A percentile compares a stretch with the other conserved stretches of the same genome.
phyloP scores from a whole-genome alignment of 2,888 invertebrate genomes.

The Standfussiana lucernea region DNA sequence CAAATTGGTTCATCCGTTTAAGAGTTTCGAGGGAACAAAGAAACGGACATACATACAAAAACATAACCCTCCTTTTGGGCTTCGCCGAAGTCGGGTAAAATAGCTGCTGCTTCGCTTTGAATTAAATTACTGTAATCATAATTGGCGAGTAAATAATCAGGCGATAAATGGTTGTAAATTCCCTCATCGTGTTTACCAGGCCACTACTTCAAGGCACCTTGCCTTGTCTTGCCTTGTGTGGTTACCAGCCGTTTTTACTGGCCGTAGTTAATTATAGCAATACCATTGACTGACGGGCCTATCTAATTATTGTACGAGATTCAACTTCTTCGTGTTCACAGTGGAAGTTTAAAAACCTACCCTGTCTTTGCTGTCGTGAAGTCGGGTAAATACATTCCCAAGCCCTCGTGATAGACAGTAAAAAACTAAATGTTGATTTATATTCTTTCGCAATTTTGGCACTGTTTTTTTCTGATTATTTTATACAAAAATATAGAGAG shows the following conservation, averaged over 20 bases:
- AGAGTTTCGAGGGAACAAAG: no score
- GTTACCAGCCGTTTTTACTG: background rate
- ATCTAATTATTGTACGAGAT: slow-evolving; percentile 34
- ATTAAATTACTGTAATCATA: background rate
- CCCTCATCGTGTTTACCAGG: slow-evolving; percentile 3
- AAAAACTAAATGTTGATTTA: background rate
- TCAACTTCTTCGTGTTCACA: background rate
- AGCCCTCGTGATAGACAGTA: background rate
- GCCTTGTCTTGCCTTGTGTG: no score
- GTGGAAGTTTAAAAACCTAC: background rate
- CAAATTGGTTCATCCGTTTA: no score
- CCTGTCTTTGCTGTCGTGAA: background rate
- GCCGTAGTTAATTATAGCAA: slow-evolving; percentile 26
- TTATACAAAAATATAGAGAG: background rate
- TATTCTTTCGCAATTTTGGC: slow-evolving; percentile 21
- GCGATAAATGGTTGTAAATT: slow-evolving; percentile 2
- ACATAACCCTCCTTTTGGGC: no score
- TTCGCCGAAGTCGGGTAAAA: no score
- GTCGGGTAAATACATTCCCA: background rate
- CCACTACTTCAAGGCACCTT: no score
- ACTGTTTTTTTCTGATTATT: slow-evolving; percentile 14
- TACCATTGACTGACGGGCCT: slow-evolving; percentile 24
- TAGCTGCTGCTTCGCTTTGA: background rate
- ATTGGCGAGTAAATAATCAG: slow-evolving; percentile 6
- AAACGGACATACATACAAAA: no score